Conservation (phyloP, 1,140 invertebrate species). For the Globodera rostochiensis region DNA sequence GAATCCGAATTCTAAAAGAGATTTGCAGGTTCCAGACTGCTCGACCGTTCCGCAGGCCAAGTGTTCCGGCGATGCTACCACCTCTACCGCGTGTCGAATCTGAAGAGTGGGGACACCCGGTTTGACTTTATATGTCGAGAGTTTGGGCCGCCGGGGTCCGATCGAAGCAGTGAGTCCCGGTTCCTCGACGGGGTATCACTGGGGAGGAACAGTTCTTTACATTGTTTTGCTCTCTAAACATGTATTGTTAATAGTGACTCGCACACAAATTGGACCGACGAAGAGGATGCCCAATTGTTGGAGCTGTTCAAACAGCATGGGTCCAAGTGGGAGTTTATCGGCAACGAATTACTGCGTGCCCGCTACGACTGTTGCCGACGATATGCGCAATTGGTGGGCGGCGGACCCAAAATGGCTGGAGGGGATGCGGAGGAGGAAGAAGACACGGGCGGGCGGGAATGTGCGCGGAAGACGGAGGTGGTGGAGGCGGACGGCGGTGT, state of each 20-base stretch:
- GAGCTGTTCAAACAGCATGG: conserved; percentile 18
- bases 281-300: conserved; percentile 18
- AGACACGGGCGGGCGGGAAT: not conserved
- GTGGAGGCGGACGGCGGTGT: not conserved
- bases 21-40: conserved; percentile 12
- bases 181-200: no score
- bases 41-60: conserved; percentile 17
- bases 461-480: not conserved
- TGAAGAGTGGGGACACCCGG: not conserved
- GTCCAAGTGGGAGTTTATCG: conserved; percentile 23
- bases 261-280: conserved; percentile 18
- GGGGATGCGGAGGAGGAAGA: not conserved
- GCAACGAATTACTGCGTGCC: conserved; percentile 23
- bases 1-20: no score
- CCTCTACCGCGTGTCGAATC: conserved; percentile 12
- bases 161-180: no score
- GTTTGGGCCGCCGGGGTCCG: no score
- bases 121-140: not conserved
- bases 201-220: no score
- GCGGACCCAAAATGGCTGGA: not conserved
- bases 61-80: conserved; percentile 30
- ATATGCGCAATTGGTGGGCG: not conserved
- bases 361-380: conserved; percentile 16
- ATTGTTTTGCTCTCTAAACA: no score
- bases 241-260: no score